Percentiles rank a stretch among this genome's conserved stretches.
Conservation (phyloP, 2,797 vertebrate genomes). For the Phyllotis vaccarum region DNA sequence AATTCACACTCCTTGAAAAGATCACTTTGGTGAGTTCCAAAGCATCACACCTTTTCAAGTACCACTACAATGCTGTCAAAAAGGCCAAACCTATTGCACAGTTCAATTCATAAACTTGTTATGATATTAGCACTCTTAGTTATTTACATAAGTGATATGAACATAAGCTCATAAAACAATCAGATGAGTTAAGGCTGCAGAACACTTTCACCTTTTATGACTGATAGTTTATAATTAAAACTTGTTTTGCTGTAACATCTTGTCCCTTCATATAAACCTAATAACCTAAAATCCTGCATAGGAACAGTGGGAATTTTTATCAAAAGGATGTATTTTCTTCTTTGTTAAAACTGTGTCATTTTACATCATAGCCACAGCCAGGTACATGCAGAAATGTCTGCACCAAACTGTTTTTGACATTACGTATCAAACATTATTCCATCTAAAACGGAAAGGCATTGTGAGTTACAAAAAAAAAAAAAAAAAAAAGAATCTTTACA, state of each 20-base stretch:
- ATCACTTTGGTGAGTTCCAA: conserved; percentile 9
- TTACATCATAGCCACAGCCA: conserved; percentile 39
- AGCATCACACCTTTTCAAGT: conserved; percentile 45
- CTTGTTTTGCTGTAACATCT: background rate
- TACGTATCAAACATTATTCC: conserved; percentile 62
- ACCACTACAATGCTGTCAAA: conserved; percentile 46
- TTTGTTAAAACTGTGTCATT: background rate
- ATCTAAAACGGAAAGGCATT: background rate
- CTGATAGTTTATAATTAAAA: conserved; percentile 24
- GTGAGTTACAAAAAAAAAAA: too few species aligned
- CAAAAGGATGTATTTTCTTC: conserved; percentile 39
- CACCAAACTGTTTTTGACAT: background rate
- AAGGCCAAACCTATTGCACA: background rate
- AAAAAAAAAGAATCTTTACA: conserved; percentile 16
- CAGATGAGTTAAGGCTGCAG: background rate
- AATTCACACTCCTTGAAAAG: conserved; percentile 58
- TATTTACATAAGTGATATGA: background rate
- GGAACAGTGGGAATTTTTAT: background rate
- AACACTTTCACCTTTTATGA: background rate
- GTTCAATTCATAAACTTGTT: conserved; percentile 49
- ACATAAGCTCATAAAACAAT: conserved; percentile 51
- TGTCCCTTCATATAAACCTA: background rate
- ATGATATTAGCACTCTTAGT: conserved; percentile 47
- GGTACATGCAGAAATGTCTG: background rate
- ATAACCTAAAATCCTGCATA: background rate